Evolutionary conservation across 2,113 vertebrate species (phyloP).

Genomic region (Chascanopsetta lugubris): DNA sequence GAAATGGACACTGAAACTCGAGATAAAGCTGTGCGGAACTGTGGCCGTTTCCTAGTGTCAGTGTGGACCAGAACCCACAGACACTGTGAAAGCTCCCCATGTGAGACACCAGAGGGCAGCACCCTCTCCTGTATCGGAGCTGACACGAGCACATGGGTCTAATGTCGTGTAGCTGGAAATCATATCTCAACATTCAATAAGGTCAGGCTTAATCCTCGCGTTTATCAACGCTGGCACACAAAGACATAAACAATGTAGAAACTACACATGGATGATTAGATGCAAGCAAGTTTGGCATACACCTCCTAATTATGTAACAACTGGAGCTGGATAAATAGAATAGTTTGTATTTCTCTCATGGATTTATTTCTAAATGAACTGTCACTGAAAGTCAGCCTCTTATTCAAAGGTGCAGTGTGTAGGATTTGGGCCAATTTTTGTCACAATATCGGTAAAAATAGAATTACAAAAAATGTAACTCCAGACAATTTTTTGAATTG

Average conservation of each 20-base stretch:
- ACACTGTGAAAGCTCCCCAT: constrained; percentile 7
- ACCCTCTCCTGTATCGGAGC: constrained; percentile 41
- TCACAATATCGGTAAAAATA: no score
- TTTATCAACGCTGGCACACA: not conserved
- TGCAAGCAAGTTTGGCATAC: not conserved
- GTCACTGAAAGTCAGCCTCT: no score
- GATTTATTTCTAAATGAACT: not conserved
- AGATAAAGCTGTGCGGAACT: constrained; percentile 1
- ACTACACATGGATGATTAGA: not conserved
- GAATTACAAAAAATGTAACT: no score
- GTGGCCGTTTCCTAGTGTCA: not conserved
- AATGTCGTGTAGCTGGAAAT: not conserved
- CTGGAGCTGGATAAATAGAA: not conserved
- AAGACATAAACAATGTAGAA: not conserved
- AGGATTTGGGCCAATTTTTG: no score
- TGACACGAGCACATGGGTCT: not conserved
- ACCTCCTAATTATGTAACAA: not conserved
- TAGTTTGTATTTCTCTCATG: not conserved
- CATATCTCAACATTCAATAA: not conserved
- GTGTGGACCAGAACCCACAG: not conserved
- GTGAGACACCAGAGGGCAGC: constrained; percentile 76
- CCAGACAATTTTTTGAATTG: no score
- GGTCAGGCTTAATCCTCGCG: not conserved
- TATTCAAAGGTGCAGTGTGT: no score
- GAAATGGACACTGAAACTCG: no score